These are phyloP conservation scores for Colostygia pectinataria DNA, from an alignment of 2,888 invertebrate species.

Conservation along the genomic window DNA sequence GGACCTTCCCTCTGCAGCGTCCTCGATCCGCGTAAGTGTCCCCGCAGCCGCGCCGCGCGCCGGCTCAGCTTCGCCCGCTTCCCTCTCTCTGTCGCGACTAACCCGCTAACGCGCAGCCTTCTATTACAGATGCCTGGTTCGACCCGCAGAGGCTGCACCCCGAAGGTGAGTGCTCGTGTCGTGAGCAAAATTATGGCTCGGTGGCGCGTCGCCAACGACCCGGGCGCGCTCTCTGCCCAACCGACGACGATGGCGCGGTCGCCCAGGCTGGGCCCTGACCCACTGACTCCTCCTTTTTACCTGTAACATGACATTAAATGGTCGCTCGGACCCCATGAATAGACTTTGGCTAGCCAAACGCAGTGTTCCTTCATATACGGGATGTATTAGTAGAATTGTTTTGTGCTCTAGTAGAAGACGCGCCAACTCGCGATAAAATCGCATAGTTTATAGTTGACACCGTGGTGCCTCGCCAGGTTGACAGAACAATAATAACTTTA, in stretches of 20 bases:
- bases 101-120: conserved; percentile 82
- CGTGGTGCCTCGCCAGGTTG: conserved; percentile 28
- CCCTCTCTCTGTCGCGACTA: conserved; percentile 74
- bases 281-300: conserved; percentile 27
- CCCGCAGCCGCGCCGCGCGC: conserved; percentile 44
- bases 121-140: conserved; percentile 96
- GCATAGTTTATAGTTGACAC: conserved; percentile 29
- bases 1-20: conserved; percentile 78
- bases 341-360: background rate
- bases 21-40: conserved; percentile 74
- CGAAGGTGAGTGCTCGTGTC: conserved; percentile 87
- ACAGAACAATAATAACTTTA: conserved; percentile 59
- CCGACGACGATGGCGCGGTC: conserved; percentile 19
- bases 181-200: conserved; percentile 53
- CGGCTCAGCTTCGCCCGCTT: conserved; percentile 63
- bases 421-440: conserved; percentile 36
- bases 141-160: conserved; percentile 95
- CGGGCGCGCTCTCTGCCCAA: conserved; percentile 34
- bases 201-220: conserved; percentile 59
- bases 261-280: conserved; percentile 45
- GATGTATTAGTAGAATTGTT: conserved; percentile 3
- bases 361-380: background rate
- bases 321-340: background rate
- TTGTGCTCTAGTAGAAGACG: conserved; percentile 27
- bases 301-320: conserved; percentile 11